Evolutionary conservation across 2,113 vertebrate genomes (phyloP), one percentile per base, ranked within the genome.

Genomic region (Oncorhynchus mykiss): DNA sequence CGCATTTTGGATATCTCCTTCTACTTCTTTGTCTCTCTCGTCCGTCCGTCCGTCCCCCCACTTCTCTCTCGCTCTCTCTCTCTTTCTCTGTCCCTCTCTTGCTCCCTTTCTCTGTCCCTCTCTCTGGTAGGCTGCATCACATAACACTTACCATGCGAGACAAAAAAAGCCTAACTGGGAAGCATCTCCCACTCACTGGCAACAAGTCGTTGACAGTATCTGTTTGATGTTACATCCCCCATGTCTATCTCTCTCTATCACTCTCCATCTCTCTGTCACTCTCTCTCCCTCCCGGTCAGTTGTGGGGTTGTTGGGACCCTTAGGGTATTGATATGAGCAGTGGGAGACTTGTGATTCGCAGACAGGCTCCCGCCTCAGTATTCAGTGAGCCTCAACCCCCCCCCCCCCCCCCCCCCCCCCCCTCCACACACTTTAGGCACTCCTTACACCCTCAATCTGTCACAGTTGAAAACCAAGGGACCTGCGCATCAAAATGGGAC

Each of bases 381-480:
- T 76, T 78, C 74, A 34, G 29, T 80, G 72, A 75, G 79, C 60
- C 72, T 57, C 51, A 27, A 11, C 14, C 12, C 49, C 18, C 18
- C 25, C 9, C 75, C 57, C 9, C 16, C 18, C 18, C 25, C 9
- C 64, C 14, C 12, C 49, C 18, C 18, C 25, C 9, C 75, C 57
- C 9, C 16, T 9, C 64, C 29, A 74, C 75, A 69, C 51, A 54
- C 77, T 80, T 71, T 49, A 84, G 77, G 76, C 75, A 73, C 79
- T 85, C 78, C 72, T 86, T 82, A 86, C 87, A 90, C 85, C 82
- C 86, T 86, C 87, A 88, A 90, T 92, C 90, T 91, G 90, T 89
- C 87, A 82, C 78, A 85, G 85, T 80, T 77, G 73, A 86, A 87
- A 83, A 85, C 87, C 87, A 84, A 64, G 85, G 88, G 89, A 86